Percentiles rank a stretch among this genome's conserved stretches.
phyloP scores from a whole-genome alignment of 2,888 invertebrate species.

The Drosophila antonietae region DNA sequence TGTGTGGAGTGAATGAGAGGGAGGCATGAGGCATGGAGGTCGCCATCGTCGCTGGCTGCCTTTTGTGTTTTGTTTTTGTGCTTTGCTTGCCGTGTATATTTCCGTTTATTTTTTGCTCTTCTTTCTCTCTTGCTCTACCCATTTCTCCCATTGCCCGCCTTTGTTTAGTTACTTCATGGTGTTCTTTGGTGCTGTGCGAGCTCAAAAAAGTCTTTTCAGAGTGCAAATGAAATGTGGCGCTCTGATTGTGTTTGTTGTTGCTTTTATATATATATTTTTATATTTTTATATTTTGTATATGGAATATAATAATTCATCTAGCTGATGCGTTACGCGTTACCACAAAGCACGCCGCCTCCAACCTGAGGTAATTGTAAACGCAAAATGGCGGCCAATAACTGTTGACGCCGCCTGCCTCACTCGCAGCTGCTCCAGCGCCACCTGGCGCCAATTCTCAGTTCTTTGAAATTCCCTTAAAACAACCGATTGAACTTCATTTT shows the following conservation, averaged over 20 bases:
- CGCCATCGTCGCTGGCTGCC: conserved; percentile 41
- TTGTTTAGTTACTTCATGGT: conserved; percentile 65
- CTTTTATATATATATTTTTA: conserved; percentile 3
- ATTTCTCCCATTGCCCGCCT: conserved; percentile 51
- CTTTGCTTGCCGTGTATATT: conserved; percentile 62
- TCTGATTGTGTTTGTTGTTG: conserved; percentile 26
- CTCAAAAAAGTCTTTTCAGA: conserved; percentile 65
- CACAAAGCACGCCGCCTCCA: conserved; percentile 30
- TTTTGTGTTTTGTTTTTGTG: conserved; percentile 60
- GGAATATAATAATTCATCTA: conserved; percentile 68
- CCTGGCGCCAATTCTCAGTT: conserved; percentile 38
- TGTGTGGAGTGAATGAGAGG: conserved; percentile 17
- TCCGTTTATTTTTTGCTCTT: conserved; percentile 28
- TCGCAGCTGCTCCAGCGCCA: conserved; percentile 45
- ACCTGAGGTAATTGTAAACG: conserved; percentile 46
- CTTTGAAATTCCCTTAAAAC: not conserved
- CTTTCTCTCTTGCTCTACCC: conserved; percentile 19
- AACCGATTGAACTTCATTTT: not conserved
- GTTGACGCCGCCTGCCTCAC: conserved; percentile 10
- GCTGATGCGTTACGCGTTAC: conserved; percentile 51
- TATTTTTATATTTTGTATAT: conserved; percentile 21
- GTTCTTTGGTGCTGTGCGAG: conserved; percentile 51
- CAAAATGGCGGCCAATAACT: conserved; percentile 53
- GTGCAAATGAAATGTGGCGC: conserved; percentile 64
- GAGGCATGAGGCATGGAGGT: conserved; percentile 15